A percentile compares a stretch with the other conserved stretches of the same genome.
phyloP scores from a whole-genome alignment of 2,113 vertebrate species.

The Myrmecophaga tridactyla region DNA sequence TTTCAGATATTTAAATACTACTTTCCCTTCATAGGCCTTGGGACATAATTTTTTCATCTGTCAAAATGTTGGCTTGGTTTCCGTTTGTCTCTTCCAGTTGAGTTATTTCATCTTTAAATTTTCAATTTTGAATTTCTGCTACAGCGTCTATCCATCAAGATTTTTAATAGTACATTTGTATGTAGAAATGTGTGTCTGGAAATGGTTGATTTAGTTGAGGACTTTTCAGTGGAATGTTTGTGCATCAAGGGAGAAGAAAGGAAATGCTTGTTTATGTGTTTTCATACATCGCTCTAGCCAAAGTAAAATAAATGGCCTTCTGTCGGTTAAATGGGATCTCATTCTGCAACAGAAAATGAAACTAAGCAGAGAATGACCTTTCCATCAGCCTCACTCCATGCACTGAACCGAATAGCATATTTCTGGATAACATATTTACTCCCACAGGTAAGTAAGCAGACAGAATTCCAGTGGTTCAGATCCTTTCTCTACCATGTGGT shows the following conservation, averaged over 20 bases:
- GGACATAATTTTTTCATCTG: not conserved
- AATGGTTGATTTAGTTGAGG: not conserved
- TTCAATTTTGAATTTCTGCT: constrained; percentile 23
- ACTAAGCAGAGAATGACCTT: not conserved
- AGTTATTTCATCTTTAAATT: not conserved
- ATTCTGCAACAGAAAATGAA: not conserved
- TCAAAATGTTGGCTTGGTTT: not conserved
- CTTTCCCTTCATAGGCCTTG: not conserved
- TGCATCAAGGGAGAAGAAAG: not conserved
- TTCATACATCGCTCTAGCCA: not conserved
- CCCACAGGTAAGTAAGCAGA: not conserved
- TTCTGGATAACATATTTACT: no score
- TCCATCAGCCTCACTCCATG: not conserved
- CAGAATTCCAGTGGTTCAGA: not conserved
- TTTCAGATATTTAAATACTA: not conserved
- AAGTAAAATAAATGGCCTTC: not conserved
- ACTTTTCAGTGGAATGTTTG: constrained; percentile 1
- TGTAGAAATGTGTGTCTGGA: constrained; percentile 11
- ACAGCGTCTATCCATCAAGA: not conserved
- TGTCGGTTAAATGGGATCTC: not conserved
- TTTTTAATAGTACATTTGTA: constrained; percentile 34
- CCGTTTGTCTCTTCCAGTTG: not conserved
- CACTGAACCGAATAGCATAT: no score
- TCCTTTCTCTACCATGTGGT: no score
- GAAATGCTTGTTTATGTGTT: not conserved